Percentiles rank a stretch among this genome's conserved stretches.
Conservation (phyloP, 1,140 invertebrate genomes). For the Neomicropteryx cornuta region DNA sequence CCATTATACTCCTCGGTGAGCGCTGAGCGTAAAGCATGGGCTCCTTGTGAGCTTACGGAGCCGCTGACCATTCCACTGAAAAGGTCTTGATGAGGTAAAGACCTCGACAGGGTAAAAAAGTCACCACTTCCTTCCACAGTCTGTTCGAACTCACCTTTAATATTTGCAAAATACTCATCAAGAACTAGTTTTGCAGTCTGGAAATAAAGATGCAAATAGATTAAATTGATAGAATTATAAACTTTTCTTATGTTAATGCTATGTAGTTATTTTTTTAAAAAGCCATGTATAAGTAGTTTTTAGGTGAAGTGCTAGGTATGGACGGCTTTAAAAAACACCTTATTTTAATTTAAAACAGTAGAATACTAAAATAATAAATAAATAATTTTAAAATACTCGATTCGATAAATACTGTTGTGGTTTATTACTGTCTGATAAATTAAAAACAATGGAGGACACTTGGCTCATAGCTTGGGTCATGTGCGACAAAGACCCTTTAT, state of each 20-base stretch:
- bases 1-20: conserved; percentile 27
- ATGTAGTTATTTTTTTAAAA: neutral
- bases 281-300: neutral
- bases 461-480: too few species aligned
- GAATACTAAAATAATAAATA: neutral
- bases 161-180: conserved; percentile 64
- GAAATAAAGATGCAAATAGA: too few species aligned
- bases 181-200: conserved; percentile 76
- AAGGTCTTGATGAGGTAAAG: too few species aligned
- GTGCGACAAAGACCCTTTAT: too few species aligned
- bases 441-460: too few species aligned
- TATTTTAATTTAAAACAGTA: neutral
- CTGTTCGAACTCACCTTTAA: conserved; percentile 31
- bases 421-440: too few species aligned
- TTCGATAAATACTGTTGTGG: too few species aligned
- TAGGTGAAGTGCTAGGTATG: neutral
- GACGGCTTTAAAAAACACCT: neutral
- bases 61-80: too few species aligned
- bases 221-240: conserved; percentile 5
- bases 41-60: too few species aligned
- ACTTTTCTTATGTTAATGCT: neutral
- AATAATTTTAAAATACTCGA: neutral
- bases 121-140: conserved; percentile 34
- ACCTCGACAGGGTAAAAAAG: conserved; percentile 37
- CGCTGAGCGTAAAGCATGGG: too few species aligned